Conservation (phyloP, 2,888 invertebrate species). For the Euproctis similis region DNA sequence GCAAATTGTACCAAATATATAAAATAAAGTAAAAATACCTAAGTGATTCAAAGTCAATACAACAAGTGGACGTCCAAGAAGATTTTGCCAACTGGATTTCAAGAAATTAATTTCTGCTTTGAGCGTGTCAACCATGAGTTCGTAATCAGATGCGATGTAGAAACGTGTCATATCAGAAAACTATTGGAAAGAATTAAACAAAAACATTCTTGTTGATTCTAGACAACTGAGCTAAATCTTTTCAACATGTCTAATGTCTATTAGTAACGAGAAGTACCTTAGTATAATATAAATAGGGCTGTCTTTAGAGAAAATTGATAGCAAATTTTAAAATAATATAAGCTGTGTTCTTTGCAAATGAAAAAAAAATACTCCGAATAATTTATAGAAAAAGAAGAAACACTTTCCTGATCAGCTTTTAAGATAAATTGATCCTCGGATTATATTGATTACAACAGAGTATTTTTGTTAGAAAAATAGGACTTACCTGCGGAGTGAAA, state of each 20-base stretch:
- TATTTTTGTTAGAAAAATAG: too few relatives aligned
- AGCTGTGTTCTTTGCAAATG: too few relatives aligned
- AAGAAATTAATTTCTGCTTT: conserved; percentile 98
- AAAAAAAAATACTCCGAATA: too few relatives aligned
- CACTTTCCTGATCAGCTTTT: too few relatives aligned
- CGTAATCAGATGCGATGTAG: conserved; percentile 98
- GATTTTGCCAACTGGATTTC: conserved; percentile 98
- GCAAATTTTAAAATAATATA: too few relatives aligned
- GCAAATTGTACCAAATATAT: conserved; percentile 19
- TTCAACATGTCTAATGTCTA: too few relatives aligned
- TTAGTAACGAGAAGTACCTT: too few relatives aligned
- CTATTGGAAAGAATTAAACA: conserved; percentile 80
- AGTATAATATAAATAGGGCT: too few relatives aligned
- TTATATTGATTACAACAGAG: too few relatives aligned
- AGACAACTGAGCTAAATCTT: conserved; percentile 2
- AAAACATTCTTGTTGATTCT: conserved; percentile 27
- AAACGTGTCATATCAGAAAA: conserved; percentile 98
- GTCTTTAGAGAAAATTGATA: too few relatives aligned
- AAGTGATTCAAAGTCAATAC: conserved; percentile 92
- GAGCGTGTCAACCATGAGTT: conserved; percentile 97
- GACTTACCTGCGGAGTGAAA: conserved; percentile 96
- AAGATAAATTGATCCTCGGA: too few relatives aligned
- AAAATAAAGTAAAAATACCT: conserved; percentile 80
- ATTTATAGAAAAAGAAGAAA: too few relatives aligned
- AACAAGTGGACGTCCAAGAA: conserved; percentile 96